These are phyloP conservation scores for Plagiodera versicolora DNA, from an alignment of 2,888 invertebrate genomes.

Conservation along the genomic window DNA sequence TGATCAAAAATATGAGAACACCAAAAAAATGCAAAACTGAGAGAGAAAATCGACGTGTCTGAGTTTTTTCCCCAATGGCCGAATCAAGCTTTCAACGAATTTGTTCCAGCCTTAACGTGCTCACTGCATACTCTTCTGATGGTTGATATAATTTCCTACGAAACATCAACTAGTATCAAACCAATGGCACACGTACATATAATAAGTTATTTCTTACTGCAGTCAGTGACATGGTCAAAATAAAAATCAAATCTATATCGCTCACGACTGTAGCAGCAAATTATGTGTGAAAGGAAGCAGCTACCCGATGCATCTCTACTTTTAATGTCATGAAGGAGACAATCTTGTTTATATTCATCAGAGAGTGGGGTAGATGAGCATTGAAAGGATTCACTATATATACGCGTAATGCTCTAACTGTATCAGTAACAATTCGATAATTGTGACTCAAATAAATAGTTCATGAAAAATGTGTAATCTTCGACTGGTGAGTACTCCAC, in stretches of 20 bases:
- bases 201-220: not conserved
- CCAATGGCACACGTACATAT: too few species aligned
- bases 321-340: conserved; percentile 46
- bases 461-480: conserved; percentile 30
- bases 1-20: too few species aligned
- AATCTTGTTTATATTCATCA: conserved; percentile 45
- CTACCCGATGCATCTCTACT: conserved; percentile 34
- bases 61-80: too few species aligned
- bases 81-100: too few species aligned
- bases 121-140: too few species aligned
- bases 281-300: conserved; percentile 17
- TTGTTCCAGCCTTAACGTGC: too few species aligned
- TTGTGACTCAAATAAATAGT: conserved; percentile 21
- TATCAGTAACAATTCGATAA: conserved; percentile 32
- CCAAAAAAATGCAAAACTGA: too few species aligned
- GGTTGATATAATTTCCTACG: too few species aligned
- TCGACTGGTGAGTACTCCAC: conserved; percentile 35
- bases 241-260: conserved; percentile 9
- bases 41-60: too few species aligned
- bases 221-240: not conserved
- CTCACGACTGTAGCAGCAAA: conserved; percentile 8
- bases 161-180: too few species aligned
- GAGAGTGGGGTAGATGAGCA: conserved; percentile 44
- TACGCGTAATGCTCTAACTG: conserved; percentile 39
- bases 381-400: conserved; percentile 45